These are phyloP conservation scores for Suricata suricatta DNA, from an alignment of 2,113 vertebrate species.

Conservation along the genomic window DNA sequence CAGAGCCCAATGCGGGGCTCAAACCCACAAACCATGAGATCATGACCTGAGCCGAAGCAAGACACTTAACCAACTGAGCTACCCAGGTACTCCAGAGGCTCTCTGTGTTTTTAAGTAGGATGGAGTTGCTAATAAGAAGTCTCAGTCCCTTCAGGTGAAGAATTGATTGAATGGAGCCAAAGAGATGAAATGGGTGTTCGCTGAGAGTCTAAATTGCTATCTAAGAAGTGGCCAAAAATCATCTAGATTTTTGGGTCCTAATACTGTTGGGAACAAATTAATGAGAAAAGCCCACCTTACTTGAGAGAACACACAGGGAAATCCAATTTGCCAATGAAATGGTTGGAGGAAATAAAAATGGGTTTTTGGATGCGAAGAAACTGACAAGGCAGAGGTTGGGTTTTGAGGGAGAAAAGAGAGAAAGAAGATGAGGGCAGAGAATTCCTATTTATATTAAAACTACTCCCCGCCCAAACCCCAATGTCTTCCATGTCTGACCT, in stretches of 20 bases:
- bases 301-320: not conserved
- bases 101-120: not conserved
- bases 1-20: no score
- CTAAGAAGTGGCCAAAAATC: not conserved
- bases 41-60: no score
- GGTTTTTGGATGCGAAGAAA: not conserved
- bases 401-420: not conserved
- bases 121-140: not conserved
- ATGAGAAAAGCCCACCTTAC: not conserved
- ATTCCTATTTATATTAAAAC: not conserved
- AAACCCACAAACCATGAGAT: no score
- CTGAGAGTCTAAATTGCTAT: not conserved
- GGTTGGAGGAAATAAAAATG: not conserved
- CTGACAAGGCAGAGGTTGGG: not conserved
- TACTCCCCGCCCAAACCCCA: not conserved
- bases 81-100: not conserved
- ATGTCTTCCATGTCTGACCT: not conserved
- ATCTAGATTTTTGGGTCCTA: not conserved
- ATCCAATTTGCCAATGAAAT: not conserved
- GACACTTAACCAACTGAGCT: no score
- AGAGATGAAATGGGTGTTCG: not conserved
- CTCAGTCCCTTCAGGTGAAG: slow-evolving; percentile 25
- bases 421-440: not conserved
- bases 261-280: slow-evolving; percentile 18
- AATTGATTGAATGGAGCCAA: not conserved